Conservation (phyloP, 2,113 vertebrate species). For the Aegotheles bennettii region DNA sequence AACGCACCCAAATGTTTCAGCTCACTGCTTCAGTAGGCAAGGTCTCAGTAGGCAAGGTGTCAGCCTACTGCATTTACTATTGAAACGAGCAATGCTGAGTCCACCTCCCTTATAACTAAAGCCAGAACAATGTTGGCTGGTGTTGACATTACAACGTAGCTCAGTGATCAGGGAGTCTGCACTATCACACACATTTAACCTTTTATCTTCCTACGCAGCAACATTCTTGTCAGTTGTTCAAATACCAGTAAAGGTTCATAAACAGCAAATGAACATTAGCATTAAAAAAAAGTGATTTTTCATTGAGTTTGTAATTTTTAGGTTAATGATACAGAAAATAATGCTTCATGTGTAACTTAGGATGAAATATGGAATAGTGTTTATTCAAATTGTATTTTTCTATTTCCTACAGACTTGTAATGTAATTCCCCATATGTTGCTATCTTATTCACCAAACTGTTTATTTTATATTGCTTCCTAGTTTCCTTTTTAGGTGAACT, state of each 20-base stretch:
- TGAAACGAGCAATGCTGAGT: too few relatives aligned
- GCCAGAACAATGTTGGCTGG: too few relatives aligned
- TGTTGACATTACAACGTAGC: too few relatives aligned
- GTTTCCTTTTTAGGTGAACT: neutral
- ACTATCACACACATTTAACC: neutral
- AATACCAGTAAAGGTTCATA: neutral
- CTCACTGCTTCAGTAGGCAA: too few relatives aligned
- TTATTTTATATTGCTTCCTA: neutral
- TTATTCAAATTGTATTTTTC: neutral
- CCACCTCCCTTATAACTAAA: too few relatives aligned
- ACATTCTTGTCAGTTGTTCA: neutral
- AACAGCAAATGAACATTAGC: neutral
- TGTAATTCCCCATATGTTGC: neutral
- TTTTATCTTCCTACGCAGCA: neutral
- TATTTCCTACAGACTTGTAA: neutral
- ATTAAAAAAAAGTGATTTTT: neutral
- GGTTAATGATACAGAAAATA: neutral
- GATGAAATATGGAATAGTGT: neutral
- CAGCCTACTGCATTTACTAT: too few relatives aligned
- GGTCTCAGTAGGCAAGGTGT: too few relatives aligned
- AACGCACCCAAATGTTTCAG: too few relatives aligned
- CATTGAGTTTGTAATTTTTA: neutral
- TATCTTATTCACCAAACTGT: neutral
- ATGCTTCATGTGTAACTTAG: neutral
- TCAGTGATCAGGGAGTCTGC: too few relatives aligned